phyloP scores from a whole-genome alignment of 1,140 invertebrate species.

The Radopholus similis region DNA sequence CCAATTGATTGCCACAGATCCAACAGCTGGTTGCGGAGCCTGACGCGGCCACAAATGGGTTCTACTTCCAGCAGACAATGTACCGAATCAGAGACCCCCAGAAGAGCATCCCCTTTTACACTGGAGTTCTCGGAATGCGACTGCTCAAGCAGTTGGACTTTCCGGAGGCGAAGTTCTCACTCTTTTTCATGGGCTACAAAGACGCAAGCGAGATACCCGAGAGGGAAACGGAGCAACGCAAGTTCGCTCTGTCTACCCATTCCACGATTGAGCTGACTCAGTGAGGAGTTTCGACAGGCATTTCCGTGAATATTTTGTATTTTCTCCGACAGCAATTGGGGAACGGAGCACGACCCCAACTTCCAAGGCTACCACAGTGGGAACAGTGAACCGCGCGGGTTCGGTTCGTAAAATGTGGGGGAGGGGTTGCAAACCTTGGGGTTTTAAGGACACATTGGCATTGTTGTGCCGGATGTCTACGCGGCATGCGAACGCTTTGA shows the following conservation, averaged over 20 bases:
- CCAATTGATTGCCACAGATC: too few relatives aligned
- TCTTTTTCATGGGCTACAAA: slow-evolving; percentile 91
- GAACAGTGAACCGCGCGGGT: slow-evolving; percentile 82
- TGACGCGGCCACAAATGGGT: slow-evolving; percentile 67
- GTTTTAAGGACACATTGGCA: slow-evolving; percentile 72
- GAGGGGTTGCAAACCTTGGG: background rate
- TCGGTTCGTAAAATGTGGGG: slow-evolving; percentile 64
- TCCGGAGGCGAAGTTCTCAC: slow-evolving; percentile 79
- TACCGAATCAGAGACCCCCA: slow-evolving; percentile 82
- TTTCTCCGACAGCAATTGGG: slow-evolving; percentile 77
- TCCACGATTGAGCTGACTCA: slow-evolving; percentile 88
- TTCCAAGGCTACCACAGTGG: slow-evolving; percentile 75
- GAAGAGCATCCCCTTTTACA: slow-evolving; percentile 80
- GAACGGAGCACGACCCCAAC: slow-evolving; percentile 77
- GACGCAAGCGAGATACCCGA: slow-evolving; percentile 69
- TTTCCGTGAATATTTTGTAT: slow-evolving; percentile 22
- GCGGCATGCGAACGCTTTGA: slow-evolving; percentile 81
- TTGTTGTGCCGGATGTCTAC: slow-evolving; percentile 81
- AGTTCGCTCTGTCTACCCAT: slow-evolving; percentile 76
- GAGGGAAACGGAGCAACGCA: slow-evolving; percentile 69
- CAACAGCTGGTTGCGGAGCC: slow-evolving; percentile 23
- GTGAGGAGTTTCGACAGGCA: slow-evolving; percentile 63
- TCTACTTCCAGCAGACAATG: slow-evolving; percentile 93
- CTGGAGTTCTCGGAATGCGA: slow-evolving; percentile 81
- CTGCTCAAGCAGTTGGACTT: slow-evolving; percentile 83